Evolutionary conservation across 2,113 vertebrate genomes (phyloP).

Genomic region (Crotalus horridus): DNA sequence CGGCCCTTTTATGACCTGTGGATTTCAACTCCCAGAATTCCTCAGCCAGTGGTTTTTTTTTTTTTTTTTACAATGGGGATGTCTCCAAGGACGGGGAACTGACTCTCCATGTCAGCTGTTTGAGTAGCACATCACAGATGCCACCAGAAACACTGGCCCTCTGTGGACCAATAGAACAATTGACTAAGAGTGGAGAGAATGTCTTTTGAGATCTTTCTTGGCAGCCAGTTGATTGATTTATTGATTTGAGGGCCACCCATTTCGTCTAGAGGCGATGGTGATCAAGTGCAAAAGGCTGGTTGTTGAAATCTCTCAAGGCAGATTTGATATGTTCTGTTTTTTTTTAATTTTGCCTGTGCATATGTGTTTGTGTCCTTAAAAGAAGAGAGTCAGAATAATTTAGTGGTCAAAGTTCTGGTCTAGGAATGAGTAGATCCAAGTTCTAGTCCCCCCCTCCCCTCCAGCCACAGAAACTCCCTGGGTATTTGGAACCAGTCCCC

Average conservation of each 20-base stretch:
- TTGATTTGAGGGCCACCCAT: not conserved
- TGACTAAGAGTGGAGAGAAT: not conserved
- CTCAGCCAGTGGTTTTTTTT: too few species aligned
- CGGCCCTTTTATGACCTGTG: too few species aligned
- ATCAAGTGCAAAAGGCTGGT: not conserved
- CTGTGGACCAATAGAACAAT: not conserved
- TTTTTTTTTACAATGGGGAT: not conserved
- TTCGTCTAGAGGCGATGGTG: not conserved
- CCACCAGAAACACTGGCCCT: not conserved
- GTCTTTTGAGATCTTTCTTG: not conserved
- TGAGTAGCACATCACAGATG: not conserved
- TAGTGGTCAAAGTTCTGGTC: not conserved
- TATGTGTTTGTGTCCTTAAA: not conserved
- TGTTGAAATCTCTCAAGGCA: not conserved
- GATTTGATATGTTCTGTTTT: not conserved
- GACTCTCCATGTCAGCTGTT: not conserved
- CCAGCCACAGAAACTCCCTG: not conserved
- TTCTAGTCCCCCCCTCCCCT: not conserved
- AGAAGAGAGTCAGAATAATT: not conserved
- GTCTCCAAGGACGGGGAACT: not conserved
- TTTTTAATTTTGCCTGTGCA: not conserved
- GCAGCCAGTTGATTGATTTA: not conserved
- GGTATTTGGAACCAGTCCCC: not conserved
- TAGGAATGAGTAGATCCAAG: not conserved
- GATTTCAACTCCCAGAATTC: too few species aligned